phyloP scores from a whole-genome alignment of 2,113 vertebrate species.

The Phalacrocorax pelagicus region DNA sequence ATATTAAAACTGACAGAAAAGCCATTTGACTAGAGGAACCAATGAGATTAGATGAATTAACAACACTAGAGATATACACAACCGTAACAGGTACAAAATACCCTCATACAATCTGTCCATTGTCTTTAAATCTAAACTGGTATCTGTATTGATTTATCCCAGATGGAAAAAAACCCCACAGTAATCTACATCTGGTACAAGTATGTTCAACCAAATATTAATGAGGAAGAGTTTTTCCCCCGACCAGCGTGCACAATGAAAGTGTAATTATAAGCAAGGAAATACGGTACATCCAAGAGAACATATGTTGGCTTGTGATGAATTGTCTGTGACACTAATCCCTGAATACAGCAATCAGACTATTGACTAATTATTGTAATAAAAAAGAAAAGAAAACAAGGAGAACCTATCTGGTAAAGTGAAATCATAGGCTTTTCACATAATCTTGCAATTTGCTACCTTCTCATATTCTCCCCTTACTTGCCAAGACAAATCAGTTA shows the following conservation, averaged over 20 bases:
- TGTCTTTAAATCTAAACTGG: neutral
- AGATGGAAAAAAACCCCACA: neutral
- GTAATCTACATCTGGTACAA: constrained; percentile 46
- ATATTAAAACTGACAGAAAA: neutral
- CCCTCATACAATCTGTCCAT: neutral
- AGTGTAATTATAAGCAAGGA: neutral
- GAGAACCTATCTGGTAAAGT: neutral
- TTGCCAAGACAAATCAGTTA: constrained; percentile 38
- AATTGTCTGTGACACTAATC: constrained; percentile 53
- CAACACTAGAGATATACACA: neutral
- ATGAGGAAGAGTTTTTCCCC: constrained; percentile 2
- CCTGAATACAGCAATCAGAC: neutral
- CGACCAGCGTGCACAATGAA: neutral
- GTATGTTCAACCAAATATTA: neutral
- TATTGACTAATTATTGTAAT: neutral
- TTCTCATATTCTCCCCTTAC: constrained; percentile 34
- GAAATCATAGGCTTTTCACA: constrained; percentile 23
- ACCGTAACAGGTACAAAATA: neutral
- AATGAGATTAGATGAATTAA: neutral
- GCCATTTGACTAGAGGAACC: neutral
- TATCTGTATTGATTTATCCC: constrained; percentile 30
- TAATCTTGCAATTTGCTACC: constrained; percentile 27
- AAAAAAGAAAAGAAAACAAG: neutral
- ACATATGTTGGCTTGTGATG: neutral
- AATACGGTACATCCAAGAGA: neutral